Percentiles rank a stretch among this genome's conserved stretches.
phyloP scores from a whole-genome alignment of 2,113 vertebrate genomes.

The Clarias magur region DNA sequence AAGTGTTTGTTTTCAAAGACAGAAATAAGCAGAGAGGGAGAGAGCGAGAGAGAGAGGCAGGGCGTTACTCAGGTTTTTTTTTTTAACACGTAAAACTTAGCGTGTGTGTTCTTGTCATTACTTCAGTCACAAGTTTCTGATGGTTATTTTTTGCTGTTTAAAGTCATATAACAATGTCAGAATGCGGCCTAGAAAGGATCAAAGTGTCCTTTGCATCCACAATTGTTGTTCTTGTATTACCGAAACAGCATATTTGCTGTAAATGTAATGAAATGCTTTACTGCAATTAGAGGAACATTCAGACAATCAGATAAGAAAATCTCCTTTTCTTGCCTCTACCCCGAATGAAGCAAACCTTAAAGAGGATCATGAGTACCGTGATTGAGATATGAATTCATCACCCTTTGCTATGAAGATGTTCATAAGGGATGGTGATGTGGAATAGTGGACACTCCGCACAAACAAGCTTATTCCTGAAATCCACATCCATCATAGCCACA shows the following conservation, averaged over 20 bases:
- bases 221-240: background rate
- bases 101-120: background rate
- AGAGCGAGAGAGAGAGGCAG: background rate
- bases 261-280: background rate
- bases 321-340: slow-evolving; percentile 1
- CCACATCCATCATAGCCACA: background rate
- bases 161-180: background rate
- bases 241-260: background rate
- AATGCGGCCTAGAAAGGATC: background rate
- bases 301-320: background rate
- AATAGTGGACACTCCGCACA: background rate
- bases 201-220: background rate
- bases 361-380: slow-evolving; percentile 25
- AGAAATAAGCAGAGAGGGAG: background rate
- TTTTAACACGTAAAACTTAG: background rate
- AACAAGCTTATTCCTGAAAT: background rate
- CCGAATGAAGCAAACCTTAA: slow-evolving; percentile 20
- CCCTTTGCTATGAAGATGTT: slow-evolving; percentile 58
- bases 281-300: background rate
- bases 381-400: slow-evolving; percentile 67
- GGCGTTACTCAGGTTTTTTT: background rate
- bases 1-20: slow-evolving; percentile 25
- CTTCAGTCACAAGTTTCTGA: background rate
- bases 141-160: background rate
- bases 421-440: background rate